Base-by-base conservation (phyloP, 1,140 invertebrate genomes). In the Drosophila setifemur region DNA sequence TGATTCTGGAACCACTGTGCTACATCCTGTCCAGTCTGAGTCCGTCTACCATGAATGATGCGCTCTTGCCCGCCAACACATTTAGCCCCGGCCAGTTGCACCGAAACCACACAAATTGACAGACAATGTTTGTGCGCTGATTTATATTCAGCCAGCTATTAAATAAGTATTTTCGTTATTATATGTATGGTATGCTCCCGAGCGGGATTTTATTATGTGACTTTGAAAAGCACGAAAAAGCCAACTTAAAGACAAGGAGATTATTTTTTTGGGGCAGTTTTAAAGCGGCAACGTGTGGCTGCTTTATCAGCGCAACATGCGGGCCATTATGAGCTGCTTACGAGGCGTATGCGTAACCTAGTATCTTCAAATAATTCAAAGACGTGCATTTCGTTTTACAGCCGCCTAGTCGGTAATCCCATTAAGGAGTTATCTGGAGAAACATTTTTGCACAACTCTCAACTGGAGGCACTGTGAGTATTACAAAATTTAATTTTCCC, bases 381-480 rank as follows among this genome's bases (percentile, higher is more conserved):
- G 66, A 49, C 55, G 37, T 70, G 52, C 40, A 66, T 81, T 73
- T 58, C 55, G 35, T 79, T 76, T 81, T 87, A 66, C 77, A 92
- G 91, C 81, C 91, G 88, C 53, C 87, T 92, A 53, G 90, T 91
- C 49, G 78, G 83, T 47, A 92, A 92, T 89, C 73, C 73, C 28
- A 79, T 93, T 61, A 77, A 79, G 55, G 79, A 73, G 43, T 90
- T 93, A 57, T 89, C 91, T 49, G 78, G 79, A 19, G 70, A 90
- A 57, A 89, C 91, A 55, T 93, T 93, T 72, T 44, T 78, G 42
- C 89, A 91, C 50, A 87, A 92, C 63, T 71, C 58, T 33, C 76
- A 90, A 25, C 81, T 93, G 44, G 89, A 89, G 33, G 91, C 92
- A 64, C 73, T 93, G 93, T 93, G 89, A 93, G 92, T 91, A 74